Conservation (phyloP, 2,797 vertebrate genomes). For the Tenualosa thibaudeaui region DNA sequence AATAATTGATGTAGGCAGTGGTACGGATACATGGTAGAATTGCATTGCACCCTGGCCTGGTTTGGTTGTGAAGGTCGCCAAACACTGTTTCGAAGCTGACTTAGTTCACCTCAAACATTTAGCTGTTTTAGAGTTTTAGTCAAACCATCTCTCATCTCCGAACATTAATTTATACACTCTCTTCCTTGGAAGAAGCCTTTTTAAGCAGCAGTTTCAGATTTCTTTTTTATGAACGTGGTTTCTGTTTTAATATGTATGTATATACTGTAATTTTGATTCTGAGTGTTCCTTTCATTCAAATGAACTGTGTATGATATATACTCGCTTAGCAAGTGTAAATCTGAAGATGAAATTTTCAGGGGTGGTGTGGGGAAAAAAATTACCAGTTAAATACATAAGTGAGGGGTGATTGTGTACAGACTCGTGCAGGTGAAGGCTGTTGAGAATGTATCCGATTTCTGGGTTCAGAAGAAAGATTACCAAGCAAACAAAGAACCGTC, state of each 20-base stretch:
- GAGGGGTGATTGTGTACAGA: neutral
- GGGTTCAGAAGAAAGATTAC: neutral
- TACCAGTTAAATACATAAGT: neutral
- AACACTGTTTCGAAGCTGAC: conserved; percentile 4
- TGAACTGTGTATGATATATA: conserved; percentile 17
- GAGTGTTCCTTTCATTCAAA: conserved; percentile 3
- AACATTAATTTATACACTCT: neutral
- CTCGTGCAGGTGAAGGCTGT: neutral
- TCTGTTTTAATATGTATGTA: conserved; percentile 55
- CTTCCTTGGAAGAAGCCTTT: conserved; percentile 24
- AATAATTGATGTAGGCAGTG: neutral
- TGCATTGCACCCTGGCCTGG: neutral
- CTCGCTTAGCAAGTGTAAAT: conserved; percentile 52
- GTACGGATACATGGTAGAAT: neutral
- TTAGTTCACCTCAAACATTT: neutral
- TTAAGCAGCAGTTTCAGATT: conserved; percentile 33
- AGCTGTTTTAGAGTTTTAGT: neutral
- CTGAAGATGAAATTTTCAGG: conserved; percentile 34
- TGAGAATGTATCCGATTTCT: neutral
- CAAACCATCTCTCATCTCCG: neutral
- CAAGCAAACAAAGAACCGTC: neutral
- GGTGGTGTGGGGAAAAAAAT: neutral
- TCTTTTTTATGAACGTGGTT: conserved; percentile 46
- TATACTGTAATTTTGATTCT: conserved; percentile 53
- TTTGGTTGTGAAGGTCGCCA: neutral